phyloP scores from a whole-genome alignment of 2,113 vertebrate genomes.

The Felis catus region F.catus_Fca126_mat1.0 CM031413.1:68108501-68109000 shows the following conservation, averaged over 20 bases:
- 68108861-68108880: background rate
- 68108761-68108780: background rate
- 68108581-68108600: background rate
- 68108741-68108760: background rate
- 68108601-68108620: background rate
- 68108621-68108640: background rate
- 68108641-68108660: background rate
- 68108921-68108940: background rate
- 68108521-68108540: background rate
- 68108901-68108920: background rate
- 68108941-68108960: background rate
- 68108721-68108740: background rate
- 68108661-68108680: background rate
- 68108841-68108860: background rate
- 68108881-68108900: background rate
- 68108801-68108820: background rate
- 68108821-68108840: background rate
- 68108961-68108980: background rate
- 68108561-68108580: background rate
- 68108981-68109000: background rate
- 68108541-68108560: background rate
- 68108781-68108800: background rate
- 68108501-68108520: background rate
- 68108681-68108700: background rate
- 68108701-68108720: background rate